phyloP scores from a whole-genome alignment of 2,797 vertebrate species.

The Sebastes vulpes region DNA sequence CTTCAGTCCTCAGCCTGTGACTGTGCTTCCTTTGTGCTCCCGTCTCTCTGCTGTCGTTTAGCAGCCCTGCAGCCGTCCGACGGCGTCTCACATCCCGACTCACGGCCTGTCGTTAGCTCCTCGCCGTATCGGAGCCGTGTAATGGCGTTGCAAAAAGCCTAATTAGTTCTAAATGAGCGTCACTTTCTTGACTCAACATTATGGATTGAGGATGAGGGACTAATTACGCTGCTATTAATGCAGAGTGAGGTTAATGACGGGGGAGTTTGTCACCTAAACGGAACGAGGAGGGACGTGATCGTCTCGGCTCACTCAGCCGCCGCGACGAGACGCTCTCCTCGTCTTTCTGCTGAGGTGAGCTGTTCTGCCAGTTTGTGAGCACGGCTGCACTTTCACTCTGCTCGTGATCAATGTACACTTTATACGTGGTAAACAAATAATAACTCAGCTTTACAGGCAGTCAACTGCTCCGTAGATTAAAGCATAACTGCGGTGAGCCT shows the following conservation, averaged over 20 bases:
- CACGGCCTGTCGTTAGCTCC: slow-evolving; percentile 37
- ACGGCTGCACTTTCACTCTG: slow-evolving; percentile 21
- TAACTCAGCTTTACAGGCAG: slow-evolving; percentile 69
- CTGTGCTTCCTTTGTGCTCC: slow-evolving; percentile 34
- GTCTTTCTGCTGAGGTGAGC: slow-evolving; percentile 59
- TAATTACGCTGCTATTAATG: slow-evolving; percentile 77
- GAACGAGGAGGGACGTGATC: slow-evolving; percentile 17
- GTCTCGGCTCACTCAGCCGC: neutral
- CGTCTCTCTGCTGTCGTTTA: slow-evolving; percentile 27
- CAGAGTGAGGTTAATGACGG: slow-evolving; percentile 70
- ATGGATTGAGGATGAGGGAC: slow-evolving; percentile 72
- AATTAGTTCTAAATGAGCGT: slow-evolving; percentile 80
- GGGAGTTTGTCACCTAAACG: slow-evolving; percentile 57
- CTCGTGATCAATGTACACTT: slow-evolving; percentile 60
- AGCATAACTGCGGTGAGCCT: slow-evolving; percentile 23
- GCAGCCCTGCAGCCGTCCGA: neutral
- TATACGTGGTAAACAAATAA: slow-evolving; percentile 66
- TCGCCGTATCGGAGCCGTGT: slow-evolving; percentile 35
- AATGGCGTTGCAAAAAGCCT: slow-evolving; percentile 64
- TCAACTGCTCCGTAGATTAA: slow-evolving; percentile 28
- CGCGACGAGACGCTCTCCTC: neutral
- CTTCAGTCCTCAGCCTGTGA: slow-evolving; percentile 1
- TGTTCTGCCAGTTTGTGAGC: slow-evolving; percentile 30
- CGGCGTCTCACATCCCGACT: neutral
- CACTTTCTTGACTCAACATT: slow-evolving; percentile 75